Conservation (phyloP, 1,140 invertebrate genomes). For the Coenobita brevimanus region DNA sequence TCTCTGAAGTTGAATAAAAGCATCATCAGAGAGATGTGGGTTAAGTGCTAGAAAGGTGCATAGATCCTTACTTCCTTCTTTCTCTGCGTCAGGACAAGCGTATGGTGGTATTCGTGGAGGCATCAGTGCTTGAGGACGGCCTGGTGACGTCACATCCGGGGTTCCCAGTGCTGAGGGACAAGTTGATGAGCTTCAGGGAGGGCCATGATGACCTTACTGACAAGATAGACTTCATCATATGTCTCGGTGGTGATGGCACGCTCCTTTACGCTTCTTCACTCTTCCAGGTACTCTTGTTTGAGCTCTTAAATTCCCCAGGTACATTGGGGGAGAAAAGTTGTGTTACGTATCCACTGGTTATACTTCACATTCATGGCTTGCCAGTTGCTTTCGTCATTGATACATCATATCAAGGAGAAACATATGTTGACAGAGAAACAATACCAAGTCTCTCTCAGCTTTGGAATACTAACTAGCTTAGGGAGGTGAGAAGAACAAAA, state of each 20-base stretch:
- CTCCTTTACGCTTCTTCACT: constrained; percentile 94
- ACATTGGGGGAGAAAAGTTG: background rate
- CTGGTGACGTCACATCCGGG: constrained; percentile 81
- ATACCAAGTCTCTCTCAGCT: too few species aligned
- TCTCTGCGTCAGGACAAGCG: constrained; percentile 94
- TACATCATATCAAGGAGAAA: too few species aligned
- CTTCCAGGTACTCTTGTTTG: constrained; percentile 80
- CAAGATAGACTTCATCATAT: constrained; percentile 97
- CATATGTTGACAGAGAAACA: too few species aligned
- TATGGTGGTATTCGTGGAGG: constrained; percentile 96
- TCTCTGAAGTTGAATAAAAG: too few species aligned
- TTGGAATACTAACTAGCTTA: too few species aligned
- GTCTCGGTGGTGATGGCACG: constrained; percentile 96
- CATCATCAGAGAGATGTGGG: too few species aligned
- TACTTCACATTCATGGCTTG: too few species aligned
- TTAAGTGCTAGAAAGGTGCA: too few species aligned
- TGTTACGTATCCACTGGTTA: too few species aligned
- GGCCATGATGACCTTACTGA: constrained; percentile 85
- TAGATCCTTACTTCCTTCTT: too few species aligned
- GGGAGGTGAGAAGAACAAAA: too few species aligned
- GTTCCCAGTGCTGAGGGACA: constrained; percentile 84
- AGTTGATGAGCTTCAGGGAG: constrained; percentile 92
- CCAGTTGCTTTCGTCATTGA: too few species aligned
- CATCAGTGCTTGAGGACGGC: constrained; percentile 88
- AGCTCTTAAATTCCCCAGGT: background rate